Evolutionary conservation across 2,113 vertebrate genomes (phyloP), one percentile per base, ranked within the genome.

Genomic region (Calidris pygmaea): DNA sequence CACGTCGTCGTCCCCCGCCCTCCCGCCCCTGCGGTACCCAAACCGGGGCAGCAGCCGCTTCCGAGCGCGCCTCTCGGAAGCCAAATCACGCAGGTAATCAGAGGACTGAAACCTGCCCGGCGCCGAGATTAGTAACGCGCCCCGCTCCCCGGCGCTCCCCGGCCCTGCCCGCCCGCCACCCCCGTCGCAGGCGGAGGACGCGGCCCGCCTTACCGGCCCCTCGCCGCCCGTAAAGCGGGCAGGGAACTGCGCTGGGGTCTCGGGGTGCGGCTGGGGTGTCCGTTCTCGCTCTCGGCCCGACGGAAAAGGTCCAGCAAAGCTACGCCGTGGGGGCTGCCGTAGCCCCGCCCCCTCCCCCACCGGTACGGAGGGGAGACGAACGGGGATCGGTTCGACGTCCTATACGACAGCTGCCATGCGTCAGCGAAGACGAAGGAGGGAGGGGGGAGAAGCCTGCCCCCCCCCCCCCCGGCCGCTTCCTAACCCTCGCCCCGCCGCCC

Each of bases 1-100:
- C 9, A 13, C 27, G 35, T 9, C 45, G 43, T 8, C 50, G 53
- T 29, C 24, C 37, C 24, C 34, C n/a, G 32, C n/a, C 81, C 48
- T 81, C 39, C 59, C 26, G 55, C 59, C 58, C 32, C 73, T 60
- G 39, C 59, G n/a, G 74, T 81, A 75, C 81, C 90, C 70, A 79
- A 86, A 95, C 43, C 75, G 63, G 60, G 14, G 72, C 84, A 94
- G 72, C 85, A 95, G 78, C 79, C 37, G 55, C 85, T 91, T 71
- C 90, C 55, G 1, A 18, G 24, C n/a, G 48, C 87, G 90, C 82
- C 95, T 77, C 34, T 90, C 79, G 85, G 91, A 93, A 96, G 87
- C 82, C 93, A 68, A 96, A 97, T 96, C 97, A 95, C 78, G 88
- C 91, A 93, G 84, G 94, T 95, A 95, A 97, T 96, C 93, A 90